Base-by-base conservation (phyloP, 2,797 vertebrate species). In the Eremophila alpestris region DNA sequence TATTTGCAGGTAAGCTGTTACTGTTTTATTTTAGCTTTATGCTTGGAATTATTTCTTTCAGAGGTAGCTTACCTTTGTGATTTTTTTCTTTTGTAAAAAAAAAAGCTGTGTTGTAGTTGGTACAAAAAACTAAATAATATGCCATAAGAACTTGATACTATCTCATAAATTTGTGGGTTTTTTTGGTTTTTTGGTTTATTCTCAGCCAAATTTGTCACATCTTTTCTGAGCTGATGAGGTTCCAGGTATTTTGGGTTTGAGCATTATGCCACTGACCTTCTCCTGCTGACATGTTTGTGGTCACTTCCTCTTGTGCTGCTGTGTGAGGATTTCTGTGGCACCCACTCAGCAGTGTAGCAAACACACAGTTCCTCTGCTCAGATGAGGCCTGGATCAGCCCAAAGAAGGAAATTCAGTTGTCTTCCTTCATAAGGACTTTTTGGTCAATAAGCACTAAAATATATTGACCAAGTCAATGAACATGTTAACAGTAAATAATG, bases 1-100 rank as follows among this genome's bases (percentile, higher is more conserved):
- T 99, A 99, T 96, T 98, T 99, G 86, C 99, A 99, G 98, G 99
- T 99, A 97, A 97, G 92, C 46, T 60, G 9, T 69, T 83, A 18
- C 0, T 1, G 2, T 0, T 1, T 16, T 59, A 36, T 56, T 83
- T 75, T 63, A 14, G 5, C 46, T 63, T 5, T 75, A 27, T 58
- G 49, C 27, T 48, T 43, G 26, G 5, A 70, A 11, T 86, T 76
- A 7, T 36, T 79, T 87, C 10, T 81, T 73, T 43, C 20, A 36
- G 45, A 41, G 29, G 16, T 26, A 51, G 9, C 36, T 69, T 63
- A 21, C 23, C 29, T 56, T 30, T 34, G 16, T 48, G 24, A 1
- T 30, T 46, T 60, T 24, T 52, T 46, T 24, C 16, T 30, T 77
- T 14, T 38, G 13, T 27, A 32, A 60, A 23, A 26, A 23, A 14